phyloP scores from a whole-genome alignment of 2,797 vertebrate genomes.

The Danio kyathit region DNA sequence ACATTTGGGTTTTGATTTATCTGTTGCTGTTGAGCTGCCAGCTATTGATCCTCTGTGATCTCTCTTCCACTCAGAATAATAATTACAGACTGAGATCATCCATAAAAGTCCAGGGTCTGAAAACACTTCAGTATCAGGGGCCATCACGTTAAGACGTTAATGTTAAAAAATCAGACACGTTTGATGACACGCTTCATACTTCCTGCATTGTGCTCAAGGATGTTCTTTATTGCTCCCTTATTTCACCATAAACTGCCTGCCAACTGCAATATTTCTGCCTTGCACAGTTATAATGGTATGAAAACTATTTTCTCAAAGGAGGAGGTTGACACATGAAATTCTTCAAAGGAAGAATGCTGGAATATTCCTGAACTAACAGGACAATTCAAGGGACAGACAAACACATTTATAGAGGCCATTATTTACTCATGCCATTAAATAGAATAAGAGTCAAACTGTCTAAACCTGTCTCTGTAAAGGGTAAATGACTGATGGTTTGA shows the following conservation, averaged over 20 bases:
- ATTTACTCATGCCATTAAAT: background rate
- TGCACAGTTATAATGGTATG: background rate
- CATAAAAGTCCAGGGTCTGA: constrained; percentile 8
- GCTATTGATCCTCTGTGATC: constrained; percentile 37
- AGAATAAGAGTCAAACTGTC: background rate
- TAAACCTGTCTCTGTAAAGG: constrained; percentile 20
- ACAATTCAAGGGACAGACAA: background rate
- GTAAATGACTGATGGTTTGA: constrained; percentile 19
- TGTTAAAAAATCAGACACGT: background rate
- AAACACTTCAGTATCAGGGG: background rate
- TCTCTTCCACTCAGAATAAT: constrained; percentile 23
- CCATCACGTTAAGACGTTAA: background rate
- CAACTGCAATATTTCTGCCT: background rate
- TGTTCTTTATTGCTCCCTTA: background rate
- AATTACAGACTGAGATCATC: constrained; percentile 23
- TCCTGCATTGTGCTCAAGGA: constrained; percentile 5
- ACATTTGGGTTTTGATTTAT: constrained; percentile 41
- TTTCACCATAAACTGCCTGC: background rate
- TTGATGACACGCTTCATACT: constrained; percentile 6
- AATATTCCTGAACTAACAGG: background rate
- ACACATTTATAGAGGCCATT: constrained; percentile 1
- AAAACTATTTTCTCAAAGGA: background rate
- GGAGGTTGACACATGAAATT: background rate
- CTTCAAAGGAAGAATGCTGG: background rate
- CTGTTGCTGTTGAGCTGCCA: constrained; percentile 20